Evolutionary conservation across 2,797 vertebrate genomes (phyloP).

Genomic region (Sebastes itinus): DNA sequence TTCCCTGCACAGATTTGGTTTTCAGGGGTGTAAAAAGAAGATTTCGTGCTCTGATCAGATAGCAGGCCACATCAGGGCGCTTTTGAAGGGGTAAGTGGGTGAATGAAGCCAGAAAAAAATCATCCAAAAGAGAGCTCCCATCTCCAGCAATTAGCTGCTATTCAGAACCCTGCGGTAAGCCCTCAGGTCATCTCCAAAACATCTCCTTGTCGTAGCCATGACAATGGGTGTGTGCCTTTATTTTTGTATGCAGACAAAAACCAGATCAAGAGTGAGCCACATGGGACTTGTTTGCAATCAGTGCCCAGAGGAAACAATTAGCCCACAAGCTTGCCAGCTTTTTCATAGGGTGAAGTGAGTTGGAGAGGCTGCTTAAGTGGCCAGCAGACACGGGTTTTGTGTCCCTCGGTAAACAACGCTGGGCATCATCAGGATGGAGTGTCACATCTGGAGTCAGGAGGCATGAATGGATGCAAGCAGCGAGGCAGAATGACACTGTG

Average conservation of each 20-base stretch:
- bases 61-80: conserved; percentile 58
- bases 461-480: conserved; percentile 22
- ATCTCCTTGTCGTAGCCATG: conserved; percentile 48
- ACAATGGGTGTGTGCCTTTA: conserved; percentile 52
- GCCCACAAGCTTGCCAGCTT: conserved; percentile 55
- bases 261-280: conserved; percentile 65
- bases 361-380: conserved; percentile 56
- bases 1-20: conserved; percentile 31
- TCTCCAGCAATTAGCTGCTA: conserved; percentile 68
- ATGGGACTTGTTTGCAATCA: conserved; percentile 71
- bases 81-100: conserved; percentile 60
- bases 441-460: conserved; percentile 50
- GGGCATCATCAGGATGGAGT: conserved; percentile 44
- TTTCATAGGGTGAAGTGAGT: conserved; percentile 60
- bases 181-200: conserved; percentile 66
- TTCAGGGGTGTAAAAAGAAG: conserved; percentile 40
- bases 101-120: conserved; percentile 37
- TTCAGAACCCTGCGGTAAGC: conserved; percentile 58
- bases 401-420: conserved; percentile 65
- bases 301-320: conserved; percentile 74
- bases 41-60: conserved; percentile 55
- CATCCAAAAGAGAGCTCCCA: conserved; percentile 39
- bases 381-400: conserved; percentile 53
- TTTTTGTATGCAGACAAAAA: conserved; percentile 64
- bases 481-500: neutral